A percentile compares a stretch with the other conserved stretches of the same genome.
Conservation (phyloP, 2,888 invertebrate genomes). For the Oxystoma pomonae region DNA sequence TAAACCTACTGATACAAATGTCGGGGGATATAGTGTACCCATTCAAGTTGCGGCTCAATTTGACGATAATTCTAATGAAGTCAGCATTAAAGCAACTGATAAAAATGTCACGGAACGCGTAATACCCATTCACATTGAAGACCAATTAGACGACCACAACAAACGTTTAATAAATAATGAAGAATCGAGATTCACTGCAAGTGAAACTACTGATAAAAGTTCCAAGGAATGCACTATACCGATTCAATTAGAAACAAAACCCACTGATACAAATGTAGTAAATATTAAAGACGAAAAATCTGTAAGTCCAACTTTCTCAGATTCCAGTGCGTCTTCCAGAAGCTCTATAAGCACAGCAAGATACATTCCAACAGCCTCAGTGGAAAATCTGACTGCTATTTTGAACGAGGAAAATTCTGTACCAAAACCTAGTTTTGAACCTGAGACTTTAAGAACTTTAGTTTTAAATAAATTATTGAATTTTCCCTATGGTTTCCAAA, state of each 20-base stretch:
- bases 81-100: not conserved
- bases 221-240: not conserved
- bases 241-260: not conserved
- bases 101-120: too few relatives aligned
- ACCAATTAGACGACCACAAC: not conserved
- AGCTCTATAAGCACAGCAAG: conserved; percentile 65
- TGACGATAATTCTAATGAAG: not conserved
- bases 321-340: conserved; percentile 49
- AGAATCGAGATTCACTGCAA: too few relatives aligned
- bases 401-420: conserved; percentile 45
- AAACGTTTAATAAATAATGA: not conserved
- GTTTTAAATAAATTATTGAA: conserved; percentile 62
- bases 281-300: not conserved
- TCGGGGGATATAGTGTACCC: not conserved
- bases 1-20: not conserved
- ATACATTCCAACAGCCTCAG: conserved; percentile 60
- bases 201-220: not conserved
- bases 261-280: too few relatives aligned
- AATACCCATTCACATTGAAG: not conserved
- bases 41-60: not conserved
- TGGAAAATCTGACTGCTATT: conserved; percentile 57
- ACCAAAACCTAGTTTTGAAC: conserved; percentile 23
- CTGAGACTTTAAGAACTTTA: conserved; percentile 54
- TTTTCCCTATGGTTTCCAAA: conserved; percentile 65
- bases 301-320: not conserved